These are phyloP conservation scores for Parapristionchus giblindavisi DNA, from an alignment of 2,888 invertebrate species.

Conservation along the genomic window DNA sequence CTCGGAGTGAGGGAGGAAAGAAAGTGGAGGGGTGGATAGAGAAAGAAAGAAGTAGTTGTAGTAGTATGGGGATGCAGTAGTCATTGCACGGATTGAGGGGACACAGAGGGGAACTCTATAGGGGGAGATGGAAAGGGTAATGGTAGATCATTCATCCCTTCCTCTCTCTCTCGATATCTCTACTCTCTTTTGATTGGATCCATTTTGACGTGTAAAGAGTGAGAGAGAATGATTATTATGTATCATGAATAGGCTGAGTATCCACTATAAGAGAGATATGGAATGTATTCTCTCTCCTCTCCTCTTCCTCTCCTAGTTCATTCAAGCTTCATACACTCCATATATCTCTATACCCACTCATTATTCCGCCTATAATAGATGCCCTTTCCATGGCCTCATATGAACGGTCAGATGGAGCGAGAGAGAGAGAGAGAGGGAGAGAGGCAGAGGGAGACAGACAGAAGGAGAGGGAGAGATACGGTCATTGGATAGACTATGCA, in stretches of 20 bases:
- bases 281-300: neutral
- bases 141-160: neutral
- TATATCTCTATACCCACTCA: neutral
- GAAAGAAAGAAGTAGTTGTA: neutral
- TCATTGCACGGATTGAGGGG: constrained; percentile 2
- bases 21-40: neutral
- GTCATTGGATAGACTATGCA: too few species aligned
- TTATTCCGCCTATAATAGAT: neutral
- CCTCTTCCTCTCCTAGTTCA: neutral
- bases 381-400: neutral
- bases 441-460: neutral
- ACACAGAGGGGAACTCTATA: neutral
- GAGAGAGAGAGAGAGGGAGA: constrained; percentile 9
- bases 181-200: neutral
- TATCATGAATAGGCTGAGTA: constrained; percentile 4
- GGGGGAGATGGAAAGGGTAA: neutral
- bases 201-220: neutral
- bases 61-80: neutral
- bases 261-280: constrained; percentile 2
- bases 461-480: too few species aligned
- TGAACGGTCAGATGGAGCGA: neutral
- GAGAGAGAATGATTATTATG: neutral
- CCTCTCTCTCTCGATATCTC: neutral
- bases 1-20: constrained; percentile 16
- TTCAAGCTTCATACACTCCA: too few species aligned